phyloP scores from a whole-genome alignment of 1,140 invertebrate species.

The Periplaneta americana region DNA sequence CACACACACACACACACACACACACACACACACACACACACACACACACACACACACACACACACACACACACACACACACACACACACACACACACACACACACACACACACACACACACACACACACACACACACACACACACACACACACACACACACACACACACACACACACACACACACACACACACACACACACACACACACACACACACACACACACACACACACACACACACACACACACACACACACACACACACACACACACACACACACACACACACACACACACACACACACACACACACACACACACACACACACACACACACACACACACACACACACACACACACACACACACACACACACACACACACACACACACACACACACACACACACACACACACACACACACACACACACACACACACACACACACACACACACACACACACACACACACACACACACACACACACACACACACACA shows the following conservation, averaged over 20 bases:
- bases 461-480: not conserved
- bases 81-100: not conserved
- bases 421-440: not conserved
- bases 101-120: not conserved
- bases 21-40: not conserved
- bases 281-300: not conserved
- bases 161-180: not conserved
- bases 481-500: not conserved
- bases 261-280: not conserved
- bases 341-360: not conserved
- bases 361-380: not conserved
- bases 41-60: not conserved
- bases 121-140: not conserved
- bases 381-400: not conserved
- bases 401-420: not conserved
- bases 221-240: not conserved
- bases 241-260: not conserved
- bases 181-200: not conserved
- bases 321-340: not conserved
- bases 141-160: not conserved
- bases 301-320: not conserved
- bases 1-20: not conserved
- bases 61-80: not conserved
- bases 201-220: not conserved
- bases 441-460: not conserved